Evolutionary conservation across 2,888 invertebrate species (phyloP).

Genomic region (Drosophila nr. medialis): DNA sequence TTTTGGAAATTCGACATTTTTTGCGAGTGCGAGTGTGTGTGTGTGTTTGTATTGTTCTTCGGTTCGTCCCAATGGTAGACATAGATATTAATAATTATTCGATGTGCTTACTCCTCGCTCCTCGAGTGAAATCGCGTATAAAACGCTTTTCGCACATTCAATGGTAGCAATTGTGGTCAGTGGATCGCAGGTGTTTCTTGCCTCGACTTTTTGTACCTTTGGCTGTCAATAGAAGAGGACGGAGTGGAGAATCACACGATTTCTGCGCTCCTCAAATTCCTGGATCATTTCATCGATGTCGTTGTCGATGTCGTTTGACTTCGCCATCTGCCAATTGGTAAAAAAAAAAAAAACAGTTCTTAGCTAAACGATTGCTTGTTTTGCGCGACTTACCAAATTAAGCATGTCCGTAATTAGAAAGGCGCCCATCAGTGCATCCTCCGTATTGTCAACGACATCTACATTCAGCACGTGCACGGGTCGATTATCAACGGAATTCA

Average conservation of each 20-base stretch:
- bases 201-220: conserved; percentile 32
- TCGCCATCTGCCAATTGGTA: conserved; percentile 52
- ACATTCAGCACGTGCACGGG: conserved; percentile 99
- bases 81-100: conserved; percentile 24
- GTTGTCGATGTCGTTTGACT: conserved; percentile 68
- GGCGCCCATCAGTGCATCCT: conserved; percentile 99
- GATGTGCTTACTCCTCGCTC: conserved; percentile 25
- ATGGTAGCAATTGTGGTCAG: conserved; percentile 24
- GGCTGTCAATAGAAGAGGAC: conserved; percentile 75
- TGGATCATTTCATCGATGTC: conserved; percentile 74
- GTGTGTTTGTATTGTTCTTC: conserved; percentile 23
- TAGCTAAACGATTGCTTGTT: neutral
- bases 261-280: conserved; percentile 72
- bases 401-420: conserved; percentile 98
- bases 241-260: conserved; percentile 66
- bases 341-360: neutral
- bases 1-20: conserved; percentile 4
- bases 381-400: conserved; percentile 88
- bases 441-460: conserved; percentile 99
- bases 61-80: conserved; percentile 17
- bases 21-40: conserved; percentile 7
- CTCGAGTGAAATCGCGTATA: conserved; percentile 2
- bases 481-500: conserved; percentile 91
- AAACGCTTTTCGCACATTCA: conserved; percentile 16
- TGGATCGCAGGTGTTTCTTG: conserved; percentile 55